These are phyloP conservation scores for Phylloscopus collybita DNA, from an alignment of 2,797 vertebrate genomes.

Conservation along the genomic window DNA sequence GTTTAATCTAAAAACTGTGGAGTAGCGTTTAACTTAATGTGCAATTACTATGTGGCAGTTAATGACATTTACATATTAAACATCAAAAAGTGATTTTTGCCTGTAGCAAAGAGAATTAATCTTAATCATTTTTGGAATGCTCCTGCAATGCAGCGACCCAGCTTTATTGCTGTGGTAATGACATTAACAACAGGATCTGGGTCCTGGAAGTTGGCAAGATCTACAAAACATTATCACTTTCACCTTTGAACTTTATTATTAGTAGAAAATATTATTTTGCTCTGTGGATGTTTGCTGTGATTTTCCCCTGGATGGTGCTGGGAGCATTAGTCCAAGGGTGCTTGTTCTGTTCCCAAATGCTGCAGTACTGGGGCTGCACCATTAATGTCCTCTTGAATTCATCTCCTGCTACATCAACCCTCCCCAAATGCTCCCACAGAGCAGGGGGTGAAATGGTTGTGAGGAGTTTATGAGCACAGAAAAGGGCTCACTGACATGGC, in stretches of 20 bases:
- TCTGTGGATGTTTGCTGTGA: not conserved
- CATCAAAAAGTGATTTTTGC: slow-evolving; percentile 13
- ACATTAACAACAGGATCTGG: not conserved
- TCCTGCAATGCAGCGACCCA: not conserved
- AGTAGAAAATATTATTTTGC: not conserved
- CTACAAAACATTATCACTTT: not conserved
- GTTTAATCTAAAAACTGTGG: not conserved
- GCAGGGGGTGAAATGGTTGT: not conserved
- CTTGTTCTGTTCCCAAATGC: not conserved
- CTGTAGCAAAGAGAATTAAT: not conserved
- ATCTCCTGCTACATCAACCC: fast-evolving
- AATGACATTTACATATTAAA: not conserved
- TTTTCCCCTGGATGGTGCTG: not conserved
- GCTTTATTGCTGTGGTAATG: not conserved
- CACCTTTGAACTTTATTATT: not conserved
- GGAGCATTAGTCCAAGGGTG: no score
- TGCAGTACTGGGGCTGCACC: not conserved
- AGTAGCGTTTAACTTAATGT: not conserved
- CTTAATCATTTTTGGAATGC: not conserved
- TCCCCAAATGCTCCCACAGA: fast-evolving
- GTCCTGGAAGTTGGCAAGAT: not conserved
- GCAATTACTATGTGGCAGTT: not conserved
- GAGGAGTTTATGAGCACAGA: not conserved
- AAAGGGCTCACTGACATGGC: not conserved
- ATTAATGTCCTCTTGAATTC: not conserved